Conservation (phyloP, 53 echinoderm and acorn worm species). For the Mesocentrotus franciscanus region DNA sequence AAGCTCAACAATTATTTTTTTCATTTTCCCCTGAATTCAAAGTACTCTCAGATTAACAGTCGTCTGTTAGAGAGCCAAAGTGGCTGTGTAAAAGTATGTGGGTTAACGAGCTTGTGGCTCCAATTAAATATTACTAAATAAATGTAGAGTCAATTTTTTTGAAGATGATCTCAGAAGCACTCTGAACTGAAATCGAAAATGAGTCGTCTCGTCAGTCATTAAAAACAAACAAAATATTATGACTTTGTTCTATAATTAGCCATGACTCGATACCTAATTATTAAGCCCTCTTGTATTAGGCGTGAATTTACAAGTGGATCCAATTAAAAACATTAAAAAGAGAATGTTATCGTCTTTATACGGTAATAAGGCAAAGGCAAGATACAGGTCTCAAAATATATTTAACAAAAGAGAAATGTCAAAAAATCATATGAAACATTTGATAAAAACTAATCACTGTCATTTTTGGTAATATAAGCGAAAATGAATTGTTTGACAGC, state of each 20-base stretch:
- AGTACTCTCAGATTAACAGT: no score
- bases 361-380: neutral
- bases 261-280: neutral
- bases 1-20: no score
- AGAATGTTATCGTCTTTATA: neutral
- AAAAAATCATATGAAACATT: neutral
- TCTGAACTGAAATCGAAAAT: neutral
- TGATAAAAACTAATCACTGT: no score
- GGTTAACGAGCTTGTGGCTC: no score
- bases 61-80: no score
- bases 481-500: no score
- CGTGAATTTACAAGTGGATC: neutral
- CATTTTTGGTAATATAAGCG: no score
- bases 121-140: no score
- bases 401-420: neutral
- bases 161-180: neutral
- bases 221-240: neutral
- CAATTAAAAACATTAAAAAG: neutral
- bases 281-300: neutral
- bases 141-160: no score
- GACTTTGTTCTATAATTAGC: neutral
- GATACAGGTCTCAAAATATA: neutral
- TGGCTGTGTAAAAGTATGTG: no score
- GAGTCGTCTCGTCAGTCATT: neutral
- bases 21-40: no score